A percentile compares a stretch with the other conserved stretches of the same genome.
Evolutionary conservation across 1,140 invertebrate species (phyloP).

Genomic region (Heliothis virescens): DNA sequence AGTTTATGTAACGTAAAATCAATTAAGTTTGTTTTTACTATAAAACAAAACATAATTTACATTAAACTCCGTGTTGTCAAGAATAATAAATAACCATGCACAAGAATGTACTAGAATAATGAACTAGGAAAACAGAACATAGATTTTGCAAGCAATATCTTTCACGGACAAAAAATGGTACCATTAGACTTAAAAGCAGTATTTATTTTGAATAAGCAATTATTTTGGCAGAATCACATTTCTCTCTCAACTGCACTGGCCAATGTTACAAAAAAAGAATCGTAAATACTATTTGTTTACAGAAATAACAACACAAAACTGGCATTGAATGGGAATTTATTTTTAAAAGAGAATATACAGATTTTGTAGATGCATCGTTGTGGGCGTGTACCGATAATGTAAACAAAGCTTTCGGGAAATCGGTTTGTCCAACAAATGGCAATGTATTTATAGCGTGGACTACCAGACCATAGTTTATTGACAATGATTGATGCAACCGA

Average conservation of each 20-base stretch:
- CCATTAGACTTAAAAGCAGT: background rate
- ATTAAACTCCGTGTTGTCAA: background rate
- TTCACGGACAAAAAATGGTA: background rate
- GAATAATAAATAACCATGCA: constrained; percentile 16
- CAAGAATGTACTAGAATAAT: constrained; percentile 5
- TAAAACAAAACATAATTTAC: background rate
- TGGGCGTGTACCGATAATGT: constrained; percentile 18
- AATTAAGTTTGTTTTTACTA: constrained; percentile 8
- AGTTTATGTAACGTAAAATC: constrained; percentile 1
- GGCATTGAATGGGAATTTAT: background rate
- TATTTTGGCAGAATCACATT: background rate
- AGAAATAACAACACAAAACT: background rate
- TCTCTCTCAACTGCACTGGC: background rate
- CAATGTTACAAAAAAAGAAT: constrained; percentile 9
- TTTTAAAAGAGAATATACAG: background rate
- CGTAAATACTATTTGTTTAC: constrained; percentile 4
- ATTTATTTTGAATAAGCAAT: background rate
- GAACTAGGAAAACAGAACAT: background rate
- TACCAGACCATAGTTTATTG: constrained; percentile 21
- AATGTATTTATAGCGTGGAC: constrained; percentile 25
- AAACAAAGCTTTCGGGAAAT: constrained; percentile 32
- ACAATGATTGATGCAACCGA: constrained; percentile 35
- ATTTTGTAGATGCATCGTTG: constrained; percentile 8
- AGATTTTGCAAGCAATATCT: background rate
- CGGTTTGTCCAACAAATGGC: constrained; percentile 6